These are phyloP conservation scores for Rhinophrynus dorsalis DNA, from an alignment of 2,797 vertebrate species.

Conservation along the genomic window DNA sequence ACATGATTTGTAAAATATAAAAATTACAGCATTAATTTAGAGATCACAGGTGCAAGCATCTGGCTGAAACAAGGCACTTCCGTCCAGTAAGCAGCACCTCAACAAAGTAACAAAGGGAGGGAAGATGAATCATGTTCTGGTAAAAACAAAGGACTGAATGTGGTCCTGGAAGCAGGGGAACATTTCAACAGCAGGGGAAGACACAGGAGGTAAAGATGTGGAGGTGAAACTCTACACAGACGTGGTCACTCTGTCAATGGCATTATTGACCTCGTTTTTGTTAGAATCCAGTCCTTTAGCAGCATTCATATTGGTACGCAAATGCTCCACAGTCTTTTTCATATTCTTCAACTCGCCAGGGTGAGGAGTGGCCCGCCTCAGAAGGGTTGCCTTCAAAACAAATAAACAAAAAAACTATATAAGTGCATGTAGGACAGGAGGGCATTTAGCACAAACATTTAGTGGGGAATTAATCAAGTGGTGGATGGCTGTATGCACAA, in stretches of 20 bases:
- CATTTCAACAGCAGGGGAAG: slow-evolving; percentile 69
- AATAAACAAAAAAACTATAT: slow-evolving; percentile 38
- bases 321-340: slow-evolving; percentile 94
- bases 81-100: slow-evolving; percentile 64
- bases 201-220: slow-evolving; percentile 78
- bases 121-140: slow-evolving; percentile 66
- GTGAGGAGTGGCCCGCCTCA: slow-evolving; percentile 92
- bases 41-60: slow-evolving; percentile 70
- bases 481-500: too few species aligned
- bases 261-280: slow-evolving; percentile 98
- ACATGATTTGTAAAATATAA: slow-evolving; percentile 56
- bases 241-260: slow-evolving; percentile 92
- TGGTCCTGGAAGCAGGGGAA: slow-evolving; percentile 66
- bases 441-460: too few species aligned
- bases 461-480: too few species aligned
- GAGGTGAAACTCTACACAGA: slow-evolving; percentile 88
- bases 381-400: slow-evolving; percentile 80
- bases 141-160: slow-evolving; percentile 60
- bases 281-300: slow-evolving; percentile 99
- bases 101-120: slow-evolving; percentile 56
- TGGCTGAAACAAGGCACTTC: slow-evolving; percentile 82
- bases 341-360: slow-evolving; percentile 93
- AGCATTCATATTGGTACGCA: slow-evolving; percentile 93
- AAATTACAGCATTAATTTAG: slow-evolving; percentile 69
- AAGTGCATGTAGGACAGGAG: too few species aligned